Evolutionary conservation across 2,888 invertebrate genomes (phyloP).

Genomic region (Caenorhabditis sp.): DNA sequence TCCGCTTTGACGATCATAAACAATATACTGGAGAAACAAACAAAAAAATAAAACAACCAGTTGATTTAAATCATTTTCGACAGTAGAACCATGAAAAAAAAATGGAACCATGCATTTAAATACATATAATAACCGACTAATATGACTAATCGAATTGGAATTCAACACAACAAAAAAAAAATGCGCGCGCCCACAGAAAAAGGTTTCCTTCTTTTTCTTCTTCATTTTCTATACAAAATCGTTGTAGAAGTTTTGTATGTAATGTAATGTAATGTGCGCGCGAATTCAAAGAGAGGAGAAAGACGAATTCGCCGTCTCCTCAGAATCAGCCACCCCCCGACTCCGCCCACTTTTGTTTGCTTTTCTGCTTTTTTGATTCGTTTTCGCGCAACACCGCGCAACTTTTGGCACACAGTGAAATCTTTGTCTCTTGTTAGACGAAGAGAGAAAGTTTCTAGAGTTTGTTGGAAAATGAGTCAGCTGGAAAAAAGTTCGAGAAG

Average conservation of each 20-base stretch:
- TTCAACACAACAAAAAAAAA: not conserved
- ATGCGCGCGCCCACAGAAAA: too few relatives aligned
- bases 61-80: too few relatives aligned
- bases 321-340: too few relatives aligned
- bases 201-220: too few relatives aligned
- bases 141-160: conserved; percentile 1
- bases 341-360: not conserved
- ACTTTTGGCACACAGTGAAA: not conserved
- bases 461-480: too few relatives aligned
- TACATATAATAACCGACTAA: not conserved
- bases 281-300: not conserved
- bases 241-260: not conserved
- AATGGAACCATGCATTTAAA: not conserved
- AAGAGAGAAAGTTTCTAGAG: too few relatives aligned
- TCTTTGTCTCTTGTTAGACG: too few relatives aligned
- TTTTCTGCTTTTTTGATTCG: conserved; percentile 1
- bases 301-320: too few relatives aligned
- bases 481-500: too few relatives aligned
- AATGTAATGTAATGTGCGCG: not conserved
- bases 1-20: too few relatives aligned
- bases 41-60: too few relatives aligned
- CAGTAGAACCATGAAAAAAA: not conserved
- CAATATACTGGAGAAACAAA: too few relatives aligned
- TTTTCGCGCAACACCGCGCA: not conserved
- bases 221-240: not conserved